Evolutionary conservation across 2,888 invertebrate genomes (phyloP).

Genomic region (Marasmarcha lunaedactyla): DNA sequence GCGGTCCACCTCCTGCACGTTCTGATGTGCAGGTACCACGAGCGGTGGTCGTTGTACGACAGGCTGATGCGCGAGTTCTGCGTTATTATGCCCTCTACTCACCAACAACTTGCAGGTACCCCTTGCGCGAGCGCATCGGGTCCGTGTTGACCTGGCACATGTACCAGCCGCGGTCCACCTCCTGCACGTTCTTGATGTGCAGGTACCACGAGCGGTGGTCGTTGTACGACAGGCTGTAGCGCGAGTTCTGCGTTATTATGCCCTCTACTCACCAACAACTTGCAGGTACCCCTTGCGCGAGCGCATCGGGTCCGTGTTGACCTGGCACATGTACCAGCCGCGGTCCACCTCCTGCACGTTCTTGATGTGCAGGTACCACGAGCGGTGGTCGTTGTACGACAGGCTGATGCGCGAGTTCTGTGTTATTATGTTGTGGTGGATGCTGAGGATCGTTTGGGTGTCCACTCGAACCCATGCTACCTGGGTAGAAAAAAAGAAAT

Average conservation of each 20-base stretch:
- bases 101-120: too few relatives aligned
- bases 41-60: constrained; percentile 89
- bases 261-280: constrained; percentile 90
- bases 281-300: constrained; percentile 90
- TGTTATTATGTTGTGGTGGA: constrained; percentile 92
- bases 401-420: constrained; percentile 90
- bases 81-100: too few relatives aligned
- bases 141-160: constrained; percentile 95
- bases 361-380: constrained; percentile 92
- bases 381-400: constrained; percentile 89
- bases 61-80: constrained; percentile 90
- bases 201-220: constrained; percentile 93
- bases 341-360: constrained; percentile 89
- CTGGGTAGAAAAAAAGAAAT: constrained; percentile 46
- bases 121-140: constrained; percentile 90
- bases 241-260: too few relatives aligned
- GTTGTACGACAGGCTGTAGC: constrained; percentile 87
- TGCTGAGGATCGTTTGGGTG: constrained; percentile 91
- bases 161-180: constrained; percentile 89
- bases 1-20: constrained; percentile 87
- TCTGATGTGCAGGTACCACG: constrained; percentile 92
- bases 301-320: constrained; percentile 95
- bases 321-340: constrained; percentile 94
- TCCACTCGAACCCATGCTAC: constrained; percentile 95
- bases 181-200: constrained; percentile 88